These are phyloP conservation scores for Caradrina clavipalpis DNA, from an alignment of 2,888 invertebrate species.

Conservation along the genomic window DNA sequence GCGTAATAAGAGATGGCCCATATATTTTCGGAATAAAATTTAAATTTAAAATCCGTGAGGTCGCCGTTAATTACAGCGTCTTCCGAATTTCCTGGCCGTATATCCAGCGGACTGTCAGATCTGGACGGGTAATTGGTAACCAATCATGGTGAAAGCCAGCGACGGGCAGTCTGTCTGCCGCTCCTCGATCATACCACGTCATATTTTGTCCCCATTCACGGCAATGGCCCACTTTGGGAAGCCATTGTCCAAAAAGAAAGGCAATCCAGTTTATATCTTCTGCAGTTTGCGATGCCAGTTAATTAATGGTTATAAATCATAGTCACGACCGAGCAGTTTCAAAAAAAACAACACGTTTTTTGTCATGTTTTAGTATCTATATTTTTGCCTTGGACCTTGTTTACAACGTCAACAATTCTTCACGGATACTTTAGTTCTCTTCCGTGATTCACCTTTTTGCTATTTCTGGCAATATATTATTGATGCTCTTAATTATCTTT, in stretches of 20 bases:
- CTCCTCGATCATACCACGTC: constrained; percentile 70
- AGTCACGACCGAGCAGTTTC: constrained; percentile 58
- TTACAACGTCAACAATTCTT: constrained; percentile 29
- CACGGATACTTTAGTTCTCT: constrained; percentile 24
- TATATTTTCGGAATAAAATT: constrained; percentile 52
- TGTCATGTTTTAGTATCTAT: constrained; percentile 22
- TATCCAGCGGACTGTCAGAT: constrained; percentile 68
- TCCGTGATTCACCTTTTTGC: constrained; percentile 22
- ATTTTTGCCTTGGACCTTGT: constrained; percentile 39
- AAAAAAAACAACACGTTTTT: constrained; percentile 53
- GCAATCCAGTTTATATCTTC: constrained; percentile 63
- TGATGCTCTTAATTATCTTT: constrained; percentile 9
- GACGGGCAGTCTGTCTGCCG: constrained; percentile 67
- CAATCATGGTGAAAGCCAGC: constrained; percentile 83
- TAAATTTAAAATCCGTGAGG: constrained; percentile 47
- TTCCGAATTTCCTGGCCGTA: constrained; percentile 65
- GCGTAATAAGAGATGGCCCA: constrained; percentile 39
- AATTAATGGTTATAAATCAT: constrained; percentile 66
- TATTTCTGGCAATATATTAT: constrained; percentile 19
- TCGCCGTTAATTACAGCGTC: constrained; percentile 62
- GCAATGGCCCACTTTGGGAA: constrained; percentile 54
- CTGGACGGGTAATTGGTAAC: constrained; percentile 78
- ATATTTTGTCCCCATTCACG: constrained; percentile 69
- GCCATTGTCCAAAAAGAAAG: constrained; percentile 66
- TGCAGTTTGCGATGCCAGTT: constrained; percentile 51